phyloP scores from a whole-genome alignment of 2,888 invertebrate genomes.

The Plebejus anna region DNA sequence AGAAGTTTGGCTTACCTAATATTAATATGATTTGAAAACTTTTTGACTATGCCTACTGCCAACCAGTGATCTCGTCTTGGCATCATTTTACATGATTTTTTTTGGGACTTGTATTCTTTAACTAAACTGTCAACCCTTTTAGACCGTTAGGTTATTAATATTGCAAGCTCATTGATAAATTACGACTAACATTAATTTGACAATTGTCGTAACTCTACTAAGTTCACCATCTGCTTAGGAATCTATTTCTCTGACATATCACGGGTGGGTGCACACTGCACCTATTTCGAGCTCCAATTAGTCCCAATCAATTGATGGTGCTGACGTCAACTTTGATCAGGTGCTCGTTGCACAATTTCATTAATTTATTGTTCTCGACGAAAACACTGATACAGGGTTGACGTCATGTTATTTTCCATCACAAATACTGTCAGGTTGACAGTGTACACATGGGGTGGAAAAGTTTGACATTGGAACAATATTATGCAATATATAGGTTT shows the following conservation, averaged over 20 bases:
- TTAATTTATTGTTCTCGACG: slow-evolving; percentile 17
- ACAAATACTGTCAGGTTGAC: not conserved
- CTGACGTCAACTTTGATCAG: slow-evolving; percentile 7
- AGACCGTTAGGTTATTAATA: too few relatives aligned
- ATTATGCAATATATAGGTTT: too few relatives aligned
- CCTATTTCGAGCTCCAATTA: slow-evolving; percentile 17
- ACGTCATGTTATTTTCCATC: slow-evolving; percentile 36
- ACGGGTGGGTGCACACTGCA: not conserved
- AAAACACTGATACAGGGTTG: not conserved
- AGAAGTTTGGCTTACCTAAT: too few relatives aligned
- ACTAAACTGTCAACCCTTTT: too few relatives aligned
- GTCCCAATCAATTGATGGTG: not conserved
- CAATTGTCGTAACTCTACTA: not conserved
- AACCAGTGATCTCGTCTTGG: too few relatives aligned
- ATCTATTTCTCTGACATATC: not conserved
- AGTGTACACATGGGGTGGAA: not conserved
- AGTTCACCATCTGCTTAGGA: not conserved
- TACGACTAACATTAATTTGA: too few relatives aligned
- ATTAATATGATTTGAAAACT: too few relatives aligned
- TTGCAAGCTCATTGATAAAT: too few relatives aligned
- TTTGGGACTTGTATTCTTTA: too few relatives aligned
- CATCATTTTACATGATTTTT: too few relatives aligned
- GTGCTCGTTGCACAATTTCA: slow-evolving; percentile 29
- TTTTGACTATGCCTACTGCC: too few relatives aligned
- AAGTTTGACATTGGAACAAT: not conserved